Evolutionary conservation across 2,797 vertebrate genomes (phyloP).

Genomic region (Erethizon dorsatum): DNA sequence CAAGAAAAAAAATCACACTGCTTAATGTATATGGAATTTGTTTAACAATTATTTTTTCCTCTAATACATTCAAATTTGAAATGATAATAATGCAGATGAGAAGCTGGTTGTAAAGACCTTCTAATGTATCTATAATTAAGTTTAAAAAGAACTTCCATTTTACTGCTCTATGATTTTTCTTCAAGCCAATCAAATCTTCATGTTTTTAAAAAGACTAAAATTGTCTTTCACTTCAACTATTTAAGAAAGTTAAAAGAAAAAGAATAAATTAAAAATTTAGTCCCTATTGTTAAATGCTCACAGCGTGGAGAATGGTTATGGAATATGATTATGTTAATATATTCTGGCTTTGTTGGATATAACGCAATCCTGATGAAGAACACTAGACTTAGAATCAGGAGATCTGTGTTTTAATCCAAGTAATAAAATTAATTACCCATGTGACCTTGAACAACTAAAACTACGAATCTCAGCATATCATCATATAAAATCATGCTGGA

Average conservation of each 20-base stretch:
- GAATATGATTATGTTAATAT: slow-evolving; percentile 62
- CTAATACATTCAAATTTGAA: slow-evolving; percentile 83
- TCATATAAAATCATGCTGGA: not conserved
- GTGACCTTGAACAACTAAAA: slow-evolving; percentile 59
- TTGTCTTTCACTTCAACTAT: slow-evolving; percentile 71
- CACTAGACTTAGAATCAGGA: slow-evolving; percentile 51
- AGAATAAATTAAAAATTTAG: not conserved
- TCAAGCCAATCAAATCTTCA: slow-evolving; percentile 80
- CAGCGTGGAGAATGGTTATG: not conserved
- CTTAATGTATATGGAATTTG: slow-evolving; percentile 76
- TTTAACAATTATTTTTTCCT: slow-evolving; percentile 79
- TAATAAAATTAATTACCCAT: slow-evolving; percentile 51
- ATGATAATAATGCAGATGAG: slow-evolving; percentile 85
- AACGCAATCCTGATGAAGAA: slow-evolving; percentile 60
- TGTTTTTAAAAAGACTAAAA: slow-evolving; percentile 79
- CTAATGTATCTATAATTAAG: slow-evolving; percentile 84
- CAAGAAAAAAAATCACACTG: slow-evolving; percentile 68
- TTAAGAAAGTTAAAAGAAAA: slow-evolving; percentile 64
- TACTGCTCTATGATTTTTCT: slow-evolving; percentile 76
- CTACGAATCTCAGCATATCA: not conserved
- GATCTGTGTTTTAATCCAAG: not conserved
- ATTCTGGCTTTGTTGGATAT: not conserved
- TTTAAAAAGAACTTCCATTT: slow-evolving; percentile 80
- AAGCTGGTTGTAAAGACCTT: slow-evolving; percentile 80
- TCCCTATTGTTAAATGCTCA: not conserved